phyloP scores from a whole-genome alignment of 2,888 invertebrate species.

The Drosophila recens region DNA sequence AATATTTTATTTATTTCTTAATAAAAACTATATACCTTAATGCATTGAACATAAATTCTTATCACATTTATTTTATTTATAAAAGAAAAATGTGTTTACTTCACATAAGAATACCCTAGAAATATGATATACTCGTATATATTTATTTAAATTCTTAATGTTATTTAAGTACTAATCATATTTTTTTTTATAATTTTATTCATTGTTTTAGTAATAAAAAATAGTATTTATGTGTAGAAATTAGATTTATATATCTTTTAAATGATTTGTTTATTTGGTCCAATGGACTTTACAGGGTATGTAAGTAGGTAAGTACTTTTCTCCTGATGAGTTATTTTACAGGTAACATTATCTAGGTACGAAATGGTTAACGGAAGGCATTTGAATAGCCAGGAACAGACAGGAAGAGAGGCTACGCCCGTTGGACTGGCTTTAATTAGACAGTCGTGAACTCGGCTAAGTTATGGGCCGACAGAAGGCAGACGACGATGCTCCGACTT shows the following conservation, averaged over 20 bases:
- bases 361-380: conserved; percentile 39
- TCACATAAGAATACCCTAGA: too few relatives aligned
- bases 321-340: conserved; percentile 25
- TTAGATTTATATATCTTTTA: not conserved
- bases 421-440: conserved; percentile 72
- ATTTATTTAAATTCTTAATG: too few relatives aligned
- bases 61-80: too few relatives aligned
- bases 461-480: conserved; percentile 46
- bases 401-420: conserved; percentile 56
- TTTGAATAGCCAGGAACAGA: conserved; percentile 48
- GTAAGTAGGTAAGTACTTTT: not conserved
- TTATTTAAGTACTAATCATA: too few relatives aligned
- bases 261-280: too few relatives aligned
- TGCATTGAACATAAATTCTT: too few relatives aligned
- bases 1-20: not conserved
- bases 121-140: too few relatives aligned
- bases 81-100: too few relatives aligned
- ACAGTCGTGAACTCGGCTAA: conserved; percentile 65
- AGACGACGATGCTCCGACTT: conserved; percentile 9
- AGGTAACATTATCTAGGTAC: not conserved
- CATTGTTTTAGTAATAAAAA: not conserved
- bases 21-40: too few relatives aligned
- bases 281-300: not conserved
- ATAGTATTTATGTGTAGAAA: too few relatives aligned
- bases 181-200: not conserved